Conservation (phyloP, 2,797 vertebrate genomes). For the Anomalospiza imberbis region DNA sequence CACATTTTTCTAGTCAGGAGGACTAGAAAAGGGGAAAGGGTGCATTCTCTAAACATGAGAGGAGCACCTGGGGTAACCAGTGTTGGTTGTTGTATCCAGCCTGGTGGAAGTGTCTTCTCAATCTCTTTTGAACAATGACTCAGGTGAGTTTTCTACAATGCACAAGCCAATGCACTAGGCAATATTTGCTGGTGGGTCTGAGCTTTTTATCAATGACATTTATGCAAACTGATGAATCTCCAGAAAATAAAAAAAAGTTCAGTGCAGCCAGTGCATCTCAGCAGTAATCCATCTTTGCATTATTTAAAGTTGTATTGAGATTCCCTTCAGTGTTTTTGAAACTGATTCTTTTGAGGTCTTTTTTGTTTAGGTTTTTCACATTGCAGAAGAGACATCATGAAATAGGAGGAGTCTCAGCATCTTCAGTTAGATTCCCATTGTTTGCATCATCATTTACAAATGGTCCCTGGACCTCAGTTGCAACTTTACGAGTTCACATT, state of each 20-base stretch:
- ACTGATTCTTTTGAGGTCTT: neutral
- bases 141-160: neutral
- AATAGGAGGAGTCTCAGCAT: neutral
- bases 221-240: neutral
- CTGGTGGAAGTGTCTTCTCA: neutral
- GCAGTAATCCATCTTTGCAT: neutral
- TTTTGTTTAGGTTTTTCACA: neutral
- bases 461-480: neutral
- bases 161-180: neutral
- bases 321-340: neutral
- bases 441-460: neutral
- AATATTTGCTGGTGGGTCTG: neutral
- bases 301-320: neutral
- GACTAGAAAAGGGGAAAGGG: neutral
- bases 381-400: neutral
- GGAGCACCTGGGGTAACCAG: neutral
- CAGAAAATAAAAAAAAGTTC: neutral
- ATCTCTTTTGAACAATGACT: neutral
- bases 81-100: too few relatives aligned
- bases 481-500: neutral
- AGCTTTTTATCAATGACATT: neutral
- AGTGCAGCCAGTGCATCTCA: neutral
- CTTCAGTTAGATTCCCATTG: neutral
- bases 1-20: neutral
- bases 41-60: neutral